A percentile compares a stretch with the other conserved stretches of the same genome.
These are phyloP conservation scores for Crossaster papposus DNA, from an alignment of 53 echinoderm and acorn worm species.

Conservation along the genomic window DNA sequence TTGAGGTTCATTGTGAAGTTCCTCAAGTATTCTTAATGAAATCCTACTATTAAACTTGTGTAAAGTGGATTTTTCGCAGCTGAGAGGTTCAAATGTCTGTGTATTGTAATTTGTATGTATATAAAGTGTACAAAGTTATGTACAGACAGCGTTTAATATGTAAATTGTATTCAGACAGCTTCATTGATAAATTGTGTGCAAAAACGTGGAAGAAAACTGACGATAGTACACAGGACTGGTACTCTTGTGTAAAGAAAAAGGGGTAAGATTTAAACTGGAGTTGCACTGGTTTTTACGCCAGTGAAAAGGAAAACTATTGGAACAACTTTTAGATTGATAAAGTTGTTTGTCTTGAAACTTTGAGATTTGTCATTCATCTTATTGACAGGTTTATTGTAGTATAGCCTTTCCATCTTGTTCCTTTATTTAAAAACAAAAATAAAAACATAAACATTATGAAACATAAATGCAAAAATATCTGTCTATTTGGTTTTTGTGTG, in stretches of 20 bases:
- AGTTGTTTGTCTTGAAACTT: constrained; percentile 15
- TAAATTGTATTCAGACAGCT: constrained; percentile 54
- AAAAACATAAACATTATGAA: not conserved
- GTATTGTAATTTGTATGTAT: constrained; percentile 14
- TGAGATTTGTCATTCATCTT: constrained; percentile 20
- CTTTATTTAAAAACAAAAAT: not conserved
- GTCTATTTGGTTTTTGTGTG: not conserved
- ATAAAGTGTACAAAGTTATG: constrained; percentile 19
- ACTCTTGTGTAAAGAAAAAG: not conserved
- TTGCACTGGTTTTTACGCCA: not conserved
- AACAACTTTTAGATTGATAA: not conserved
- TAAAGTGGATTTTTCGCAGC: not conserved
- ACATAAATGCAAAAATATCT: not conserved
- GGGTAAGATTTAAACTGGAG: not conserved
- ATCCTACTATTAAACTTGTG: not conserved
- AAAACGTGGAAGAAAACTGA: not conserved
- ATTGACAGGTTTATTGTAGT: constrained; percentile 27
- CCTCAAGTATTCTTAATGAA: not conserved
- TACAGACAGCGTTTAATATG: constrained; percentile 45
- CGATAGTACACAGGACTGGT: not conserved
- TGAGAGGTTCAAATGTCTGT: constrained; percentile 6
- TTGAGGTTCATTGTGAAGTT: not conserved
- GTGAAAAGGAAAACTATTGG: not conserved
- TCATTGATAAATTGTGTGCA: constrained; percentile 2
- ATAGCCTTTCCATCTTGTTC: constrained; percentile 20